Evolutionary conservation across 2,113 vertebrate genomes (phyloP).

Genomic region (Gadus chalcogrammus): DNA sequence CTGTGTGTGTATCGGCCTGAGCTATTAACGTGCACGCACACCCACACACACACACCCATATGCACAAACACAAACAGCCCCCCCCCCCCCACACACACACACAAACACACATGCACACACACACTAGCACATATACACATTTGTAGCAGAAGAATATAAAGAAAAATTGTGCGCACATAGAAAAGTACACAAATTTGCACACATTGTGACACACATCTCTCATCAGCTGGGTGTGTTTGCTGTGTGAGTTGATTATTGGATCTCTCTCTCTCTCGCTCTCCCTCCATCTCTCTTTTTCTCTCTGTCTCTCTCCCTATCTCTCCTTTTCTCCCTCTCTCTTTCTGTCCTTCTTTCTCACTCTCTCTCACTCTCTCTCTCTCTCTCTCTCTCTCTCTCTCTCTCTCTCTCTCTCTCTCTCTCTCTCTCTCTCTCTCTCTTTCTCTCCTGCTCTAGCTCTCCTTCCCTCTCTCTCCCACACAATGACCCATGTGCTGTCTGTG

Average conservation of each 20-base stretch:
- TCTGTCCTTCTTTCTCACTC: too few species aligned
- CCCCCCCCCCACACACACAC: constrained; percentile 11
- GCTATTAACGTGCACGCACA: constrained; percentile 35
- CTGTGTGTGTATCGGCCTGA: constrained; percentile 55
- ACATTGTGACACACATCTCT: constrained; percentile 20
- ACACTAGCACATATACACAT: neutral
- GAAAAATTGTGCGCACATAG: neutral
- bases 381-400: neutral
- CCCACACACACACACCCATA: constrained; percentile 32
- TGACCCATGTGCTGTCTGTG: constrained; percentile 64
- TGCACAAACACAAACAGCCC: constrained; percentile 6
- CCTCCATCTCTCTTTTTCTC: too few species aligned
- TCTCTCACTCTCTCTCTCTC: too few species aligned
- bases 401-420: neutral
- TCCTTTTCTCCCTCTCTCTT: too few species aligned
- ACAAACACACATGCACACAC: neutral
- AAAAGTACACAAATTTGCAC: constrained; percentile 5
- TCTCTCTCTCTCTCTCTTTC: constrained; percentile 33
- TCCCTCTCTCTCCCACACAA: constrained; percentile 52
- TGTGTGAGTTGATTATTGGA: constrained; percentile 45
- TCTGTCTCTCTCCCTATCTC: too few species aligned
- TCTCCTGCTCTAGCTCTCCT: neutral
- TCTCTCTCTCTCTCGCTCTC: constrained; percentile 12
- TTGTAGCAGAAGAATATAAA: too few species aligned
- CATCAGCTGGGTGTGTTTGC: constrained; percentile 72